A percentile compares a stretch with the other conserved stretches of the same genome.
Evolutionary conservation across 2,113 vertebrate genomes (phyloP).

Genomic region (Dromas ardeola): DNA sequence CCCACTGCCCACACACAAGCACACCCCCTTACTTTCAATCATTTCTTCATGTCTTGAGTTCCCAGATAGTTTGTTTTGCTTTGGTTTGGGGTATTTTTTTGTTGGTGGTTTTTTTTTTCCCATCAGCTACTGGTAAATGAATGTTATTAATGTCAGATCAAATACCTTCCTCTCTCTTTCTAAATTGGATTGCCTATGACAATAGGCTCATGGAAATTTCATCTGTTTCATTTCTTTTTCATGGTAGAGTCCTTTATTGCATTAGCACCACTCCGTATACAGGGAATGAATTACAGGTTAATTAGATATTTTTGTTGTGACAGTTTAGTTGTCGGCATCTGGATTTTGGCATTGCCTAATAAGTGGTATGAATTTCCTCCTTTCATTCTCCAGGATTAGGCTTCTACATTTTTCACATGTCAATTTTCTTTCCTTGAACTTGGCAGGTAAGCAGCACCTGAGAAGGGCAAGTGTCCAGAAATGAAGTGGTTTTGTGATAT

Average conservation of each 20-base stretch:
- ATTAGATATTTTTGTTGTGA: constrained; percentile 32
- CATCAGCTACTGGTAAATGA: constrained; percentile 12
- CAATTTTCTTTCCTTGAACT: background rate
- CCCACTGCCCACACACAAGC: background rate
- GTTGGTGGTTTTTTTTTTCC: background rate
- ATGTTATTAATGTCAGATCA: constrained; percentile 13
- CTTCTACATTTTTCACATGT: background rate
- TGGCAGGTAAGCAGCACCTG: background rate
- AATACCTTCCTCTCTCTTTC: background rate
- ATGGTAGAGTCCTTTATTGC: background rate
- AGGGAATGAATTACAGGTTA: constrained; percentile 30
- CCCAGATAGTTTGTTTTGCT: background rate
- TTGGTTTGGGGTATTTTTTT: background rate
- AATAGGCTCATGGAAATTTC: constrained; percentile 23
- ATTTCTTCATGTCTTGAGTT: background rate
- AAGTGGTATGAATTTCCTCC: background rate
- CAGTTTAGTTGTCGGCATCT: background rate
- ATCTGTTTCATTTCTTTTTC: constrained; percentile 47
- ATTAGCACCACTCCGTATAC: constrained; percentile 4
- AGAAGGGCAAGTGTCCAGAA: background rate
- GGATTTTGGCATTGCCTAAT: background rate
- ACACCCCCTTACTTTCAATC: background rate
- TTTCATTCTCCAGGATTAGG: background rate
- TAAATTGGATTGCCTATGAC: constrained; percentile 30
- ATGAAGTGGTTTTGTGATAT: background rate